Evolutionary conservation across 2,888 invertebrate species (phyloP), one percentile per base, ranked within the genome.

Genomic region (Eupithecia subumbrata): DNA sequence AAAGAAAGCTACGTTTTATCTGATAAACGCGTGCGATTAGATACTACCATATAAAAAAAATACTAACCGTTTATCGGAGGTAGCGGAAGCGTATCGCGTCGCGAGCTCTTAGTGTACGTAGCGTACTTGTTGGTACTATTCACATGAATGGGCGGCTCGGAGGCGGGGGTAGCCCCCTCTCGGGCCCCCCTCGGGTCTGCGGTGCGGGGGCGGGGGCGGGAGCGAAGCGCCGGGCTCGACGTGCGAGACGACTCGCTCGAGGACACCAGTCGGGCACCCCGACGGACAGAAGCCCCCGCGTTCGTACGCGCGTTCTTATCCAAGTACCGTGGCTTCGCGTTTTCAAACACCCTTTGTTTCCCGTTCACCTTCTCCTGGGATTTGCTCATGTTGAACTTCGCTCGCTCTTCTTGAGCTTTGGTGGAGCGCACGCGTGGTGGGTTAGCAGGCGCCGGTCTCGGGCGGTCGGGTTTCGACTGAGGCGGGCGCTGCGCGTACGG

Each of bases 241-340:
- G 96, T 97, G 16, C 96, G 93, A 0, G 97, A 97, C 0, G 97
- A 97, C 82, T 97, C 97, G 69, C 96, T 96, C 0, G 96, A 96
- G 0, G 96, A 96, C 22, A 95, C 90, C 85, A 64, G 3, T 89
- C 80, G 30, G 82, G n/a, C 37, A 37, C 14, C 22, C 22, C 73
- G 66, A 18, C 34, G 63, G 25, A 22, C 56, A 9, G 56, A 12
- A 56, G 22, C 11, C 72, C n/a, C 30, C 43, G 52, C 43, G 69
- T 22, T 67, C 11, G 11, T 5, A 5, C 56, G 56, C 22, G 2
- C 22, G 11, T 56, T 56, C 22, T 56, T 96, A 81, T 97, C 96
- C 81, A 96, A 86, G 82, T 97, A 96, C 34, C 96, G 93, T 1
- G 97, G 95, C 78, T 96, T 96, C 81, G 91, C 84, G 64, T 91